Evolutionary conservation across 2,888 invertebrate species (phyloP).

Genomic region (Villa cingulata): DNA sequence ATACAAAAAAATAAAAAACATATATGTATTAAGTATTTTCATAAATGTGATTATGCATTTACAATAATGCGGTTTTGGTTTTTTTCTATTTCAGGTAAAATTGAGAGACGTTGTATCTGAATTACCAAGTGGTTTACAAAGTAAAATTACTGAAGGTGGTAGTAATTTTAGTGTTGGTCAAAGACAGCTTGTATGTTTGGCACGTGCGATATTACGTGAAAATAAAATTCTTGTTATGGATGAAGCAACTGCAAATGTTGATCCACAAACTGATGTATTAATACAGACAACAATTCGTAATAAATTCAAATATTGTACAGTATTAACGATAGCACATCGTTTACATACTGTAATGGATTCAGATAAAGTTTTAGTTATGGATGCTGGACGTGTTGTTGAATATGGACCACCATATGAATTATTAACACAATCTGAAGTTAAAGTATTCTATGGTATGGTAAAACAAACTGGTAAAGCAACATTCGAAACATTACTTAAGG

Average conservation of each 20-base stretch:
- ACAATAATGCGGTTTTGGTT: no score
- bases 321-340: constrained; percentile 81
- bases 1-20: no score
- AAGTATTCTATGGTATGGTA: constrained; percentile 43
- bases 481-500: constrained; percentile 45
- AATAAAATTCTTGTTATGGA: constrained; percentile 78
- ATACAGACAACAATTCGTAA: constrained; percentile 68
- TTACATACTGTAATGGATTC: constrained; percentile 67
- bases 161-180: constrained; percentile 84
- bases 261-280: constrained; percentile 71
- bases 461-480: constrained; percentile 50
- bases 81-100: constrained; percentile 24
- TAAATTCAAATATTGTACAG: constrained; percentile 68
- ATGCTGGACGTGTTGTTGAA: constrained; percentile 53
- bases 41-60: no score
- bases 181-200: constrained; percentile 77
- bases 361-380: constrained; percentile 50
- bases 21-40: no score
- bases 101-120: constrained; percentile 55
- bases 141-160: constrained; percentile 62
- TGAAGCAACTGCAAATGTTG: constrained; percentile 89
- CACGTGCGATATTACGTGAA: constrained; percentile 71
- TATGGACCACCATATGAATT: constrained; percentile 52
- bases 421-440: constrained; percentile 37
- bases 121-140: constrained; percentile 51